Conservation (phyloP, 2,888 invertebrate species). For the Iselma pallidipennis region DNA sequence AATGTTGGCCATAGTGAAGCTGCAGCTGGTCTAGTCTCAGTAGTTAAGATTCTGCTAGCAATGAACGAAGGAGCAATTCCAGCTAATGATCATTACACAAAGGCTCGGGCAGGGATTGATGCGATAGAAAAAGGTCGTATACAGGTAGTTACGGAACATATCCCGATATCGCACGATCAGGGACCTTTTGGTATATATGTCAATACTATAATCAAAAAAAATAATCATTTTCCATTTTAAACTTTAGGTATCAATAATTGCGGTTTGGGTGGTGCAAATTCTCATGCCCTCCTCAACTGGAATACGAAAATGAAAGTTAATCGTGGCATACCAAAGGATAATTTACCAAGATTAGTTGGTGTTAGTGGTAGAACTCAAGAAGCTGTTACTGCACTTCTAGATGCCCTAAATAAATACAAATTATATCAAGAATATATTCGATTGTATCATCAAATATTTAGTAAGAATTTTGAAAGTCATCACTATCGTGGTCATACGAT, state of each 20-base stretch:
- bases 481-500: conserved; percentile 12
- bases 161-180: not conserved
- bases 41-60: conserved; percentile 56
- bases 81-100: no score
- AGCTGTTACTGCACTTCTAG: no score
- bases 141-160: not conserved
- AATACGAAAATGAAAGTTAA: conserved; percentile 64
- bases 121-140: conserved; percentile 3
- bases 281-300: conserved; percentile 57
- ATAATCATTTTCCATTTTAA: no score
- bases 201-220: no score
- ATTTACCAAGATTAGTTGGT: no score
- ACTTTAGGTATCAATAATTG: conserved; percentile 11
- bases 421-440: no score
- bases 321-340: no score
- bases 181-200: not conserved
- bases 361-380: no score
- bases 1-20: conserved; percentile 93
- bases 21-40: conserved; percentile 78
- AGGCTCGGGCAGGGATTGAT: not conserved
- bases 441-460: no score
- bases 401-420: no score
- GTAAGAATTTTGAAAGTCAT: no score
- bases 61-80: no score
- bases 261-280: conserved; percentile 11